Evolutionary conservation across 2,888 invertebrate species (phyloP).

Genomic region (Cecidostiba fungosa): DNA sequence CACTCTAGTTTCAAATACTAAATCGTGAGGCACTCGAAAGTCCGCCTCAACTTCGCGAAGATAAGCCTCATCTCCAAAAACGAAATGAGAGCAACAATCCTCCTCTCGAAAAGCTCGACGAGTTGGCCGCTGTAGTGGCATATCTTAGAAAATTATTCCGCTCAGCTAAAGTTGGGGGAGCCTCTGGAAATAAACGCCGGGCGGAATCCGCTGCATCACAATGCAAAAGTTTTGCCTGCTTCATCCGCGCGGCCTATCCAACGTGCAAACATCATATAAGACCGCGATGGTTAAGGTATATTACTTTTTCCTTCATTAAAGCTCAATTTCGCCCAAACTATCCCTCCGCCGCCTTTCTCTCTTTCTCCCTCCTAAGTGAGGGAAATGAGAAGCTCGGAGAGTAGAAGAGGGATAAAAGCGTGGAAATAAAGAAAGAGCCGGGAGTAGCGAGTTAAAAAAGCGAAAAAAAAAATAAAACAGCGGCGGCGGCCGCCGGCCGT

Average conservation of each 20-base stretch:
- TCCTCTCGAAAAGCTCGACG: neutral
- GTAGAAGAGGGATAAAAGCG: slow-evolving; percentile 54
- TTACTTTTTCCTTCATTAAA: slow-evolving; percentile 64
- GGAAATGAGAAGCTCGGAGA: slow-evolving; percentile 58
- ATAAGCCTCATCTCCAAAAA: neutral
- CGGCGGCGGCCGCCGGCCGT: slow-evolving; percentile 11
- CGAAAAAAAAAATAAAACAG: slow-evolving; percentile 41
- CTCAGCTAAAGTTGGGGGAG: neutral
- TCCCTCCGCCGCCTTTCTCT: neutral
- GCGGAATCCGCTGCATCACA: slow-evolving; percentile 37
- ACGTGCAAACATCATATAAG: slow-evolving; percentile 55
- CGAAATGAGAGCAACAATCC: neutral
- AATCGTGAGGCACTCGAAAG: too few species aligned
- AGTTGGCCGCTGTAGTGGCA: neutral
- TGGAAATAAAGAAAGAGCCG: slow-evolving; percentile 57
- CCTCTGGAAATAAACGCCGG: slow-evolving; percentile 8
- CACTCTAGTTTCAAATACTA: too few species aligned
- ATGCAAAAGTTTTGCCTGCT: slow-evolving; percentile 52
- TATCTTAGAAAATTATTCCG: slow-evolving; percentile 41
- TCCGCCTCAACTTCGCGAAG: neutral
- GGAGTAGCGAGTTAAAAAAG: slow-evolving; percentile 15
- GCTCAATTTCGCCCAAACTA: slow-evolving; percentile 58
- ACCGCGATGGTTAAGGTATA: slow-evolving; percentile 60
- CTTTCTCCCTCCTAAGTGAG: slow-evolving; percentile 47
- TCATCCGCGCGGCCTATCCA: slow-evolving; percentile 39